These are phyloP conservation scores for Aspiorhynchus laticeps DNA, from an alignment of 2,113 vertebrate species.

Conservation along the genomic window DNA sequence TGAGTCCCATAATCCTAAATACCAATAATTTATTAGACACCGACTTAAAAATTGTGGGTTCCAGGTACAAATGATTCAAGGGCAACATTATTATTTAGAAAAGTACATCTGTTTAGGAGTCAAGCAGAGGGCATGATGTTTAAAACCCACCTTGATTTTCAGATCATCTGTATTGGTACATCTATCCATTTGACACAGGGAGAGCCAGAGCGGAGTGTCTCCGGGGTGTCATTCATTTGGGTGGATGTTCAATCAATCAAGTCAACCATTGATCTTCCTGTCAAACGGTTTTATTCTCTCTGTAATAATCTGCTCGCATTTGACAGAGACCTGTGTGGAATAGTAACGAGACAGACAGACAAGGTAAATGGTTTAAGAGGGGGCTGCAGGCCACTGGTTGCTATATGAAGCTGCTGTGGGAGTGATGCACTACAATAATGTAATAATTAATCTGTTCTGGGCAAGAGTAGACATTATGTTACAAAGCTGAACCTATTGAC, in stretches of 20 bases:
- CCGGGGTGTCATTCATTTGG: conserved; percentile 68
- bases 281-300: conserved; percentile 73
- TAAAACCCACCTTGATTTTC: conserved; percentile 66
- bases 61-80: not conserved
- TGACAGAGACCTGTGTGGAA: conserved; percentile 65
- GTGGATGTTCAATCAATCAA: conserved; percentile 74
- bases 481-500: not conserved
- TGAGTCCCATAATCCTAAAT: not conserved
- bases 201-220: conserved; percentile 59
- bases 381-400: conserved; percentile 44
- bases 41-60: not conserved
- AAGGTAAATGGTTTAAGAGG: conserved; percentile 58
- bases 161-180: conserved; percentile 38
- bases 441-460: not conserved
- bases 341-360: conserved; percentile 62
- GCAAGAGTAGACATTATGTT: not conserved
- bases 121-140: conserved; percentile 26
- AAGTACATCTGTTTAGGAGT: conserved; percentile 15
- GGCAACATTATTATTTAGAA: not conserved
- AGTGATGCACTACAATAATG: not conserved
- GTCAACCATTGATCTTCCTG: conserved; percentile 68
- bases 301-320: conserved; percentile 72
- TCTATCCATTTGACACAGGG: conserved; percentile 45
- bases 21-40: not conserved
- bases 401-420: conserved; percentile 1